Base-by-base conservation (phyloP, 2,888 invertebrate genomes). In the Eubasilissa splendida region DNA sequence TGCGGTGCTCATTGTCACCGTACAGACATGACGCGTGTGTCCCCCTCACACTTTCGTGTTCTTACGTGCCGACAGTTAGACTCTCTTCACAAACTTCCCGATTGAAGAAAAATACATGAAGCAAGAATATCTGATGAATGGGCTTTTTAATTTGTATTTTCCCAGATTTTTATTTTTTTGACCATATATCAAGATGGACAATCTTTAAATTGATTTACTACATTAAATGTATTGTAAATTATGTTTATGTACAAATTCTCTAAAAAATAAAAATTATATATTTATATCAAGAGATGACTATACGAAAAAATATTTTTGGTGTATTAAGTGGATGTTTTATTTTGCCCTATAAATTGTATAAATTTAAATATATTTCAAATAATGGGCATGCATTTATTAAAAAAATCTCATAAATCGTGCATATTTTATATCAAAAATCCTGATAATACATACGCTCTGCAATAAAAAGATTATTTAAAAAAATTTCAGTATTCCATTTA, bases 161-260 rank as follows among this genome's bases (percentile, higher is more conserved):
- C 31, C 31, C 11, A 73, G 42, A 31, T 70, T 63, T 75, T 14
- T 22, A 22, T 22, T 22, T 22, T 60, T 74, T 74, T 42, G 59
- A 56, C 54, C 31, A 42, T 54, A 68, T 59, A 77, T 58, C 68
- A 22, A 68, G 65, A 53, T 66, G 54, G 65, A 76, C 76, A 76
- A 75, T 75, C 86, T 85, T 85, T 86, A 85, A 84, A 86, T 87
- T 84, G 86, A 86, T 86, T 86, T 31, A 56, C 86, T 86, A 86
- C 87, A 87, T 87, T 87, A 85, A 86, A 86, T 86, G 86, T 85
- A 86, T 85, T 83, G 84, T 86, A 84, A 85, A 85, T 73, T 73
- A 31, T 86, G 86, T 86, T 86, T 85, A 87, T 75, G 75, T 87
- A 86, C 84, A 85, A 84, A 76, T 80, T 82, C 83, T 84, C 70